Base-by-base conservation (phyloP, 1,140 invertebrate genomes). In the Eueides isabella region DNA sequence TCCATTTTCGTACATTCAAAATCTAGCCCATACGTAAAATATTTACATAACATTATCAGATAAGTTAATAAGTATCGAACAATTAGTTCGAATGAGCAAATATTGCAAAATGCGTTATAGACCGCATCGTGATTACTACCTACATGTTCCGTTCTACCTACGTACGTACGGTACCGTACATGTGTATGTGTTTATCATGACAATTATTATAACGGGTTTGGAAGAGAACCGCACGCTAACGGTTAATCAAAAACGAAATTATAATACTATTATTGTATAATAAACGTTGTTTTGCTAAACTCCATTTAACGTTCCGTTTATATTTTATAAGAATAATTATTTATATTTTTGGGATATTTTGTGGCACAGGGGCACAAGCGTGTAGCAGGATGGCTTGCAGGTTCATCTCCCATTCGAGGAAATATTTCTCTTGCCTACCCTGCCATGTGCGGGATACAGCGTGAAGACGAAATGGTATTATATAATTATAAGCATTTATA, bases 181-280 rank as follows among this genome's bases (percentile, higher is more conserved):
- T 23, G 48, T 55, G 23, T 55, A 55, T 55, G 23, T 55, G 9
- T n/a, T n/a, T n/a, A n/a, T n/a, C 48, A 55, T 55, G 19, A 3
- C 2, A 7, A 55, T 55, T 55, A 55, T 55, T 55, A 19, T 55
- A 23, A 55, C 48, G 48, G 23, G 9, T 12, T 11, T 26, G 48
- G n/a, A 28, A 64, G 69, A 28, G 44, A 71, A 71, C 69, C 69
- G 7, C 69, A 63, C 68, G 68, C 61, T 71, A 71, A 71, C 62
- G 68, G 30, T 71, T 71, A 71, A 71, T 65, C 61, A 48, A 44
- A 71, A 44, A 44, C 62, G 41, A 64, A 71, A 71, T 71, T 35
- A 44, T 65, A 48, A 68, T 61, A 68, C 48, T 19, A 41, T 68
- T 68, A 33, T 68, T n/a, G 67, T 23, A 1, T 23, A 16, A 33